Base-by-base conservation (phyloP, 2,113 vertebrate species). In the Candoia aspera region DNA sequence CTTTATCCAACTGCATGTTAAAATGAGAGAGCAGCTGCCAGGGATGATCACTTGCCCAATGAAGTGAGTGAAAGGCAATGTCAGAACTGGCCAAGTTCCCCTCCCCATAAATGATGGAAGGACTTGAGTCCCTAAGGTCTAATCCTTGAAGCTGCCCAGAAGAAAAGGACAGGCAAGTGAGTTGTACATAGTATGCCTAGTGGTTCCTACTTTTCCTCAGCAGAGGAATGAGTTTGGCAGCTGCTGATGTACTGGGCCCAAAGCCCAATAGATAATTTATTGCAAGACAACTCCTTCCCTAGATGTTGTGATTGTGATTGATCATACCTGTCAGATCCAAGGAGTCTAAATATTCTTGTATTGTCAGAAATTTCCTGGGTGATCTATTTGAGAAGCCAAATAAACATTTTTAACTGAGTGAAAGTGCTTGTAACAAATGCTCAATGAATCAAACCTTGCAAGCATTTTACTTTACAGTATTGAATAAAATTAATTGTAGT, bases 351-450 rank as follows among this genome's bases (percentile, higher is more conserved):
- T 97, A 98, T 99, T 94, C 99, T 98, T 2, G 99, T 99, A 96
- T 96, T 99, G 97, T 99, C 99, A 24, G 99, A 99, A 97, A 99
- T 99, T 98, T 99, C 99, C 96, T 99, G 99, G 33, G 99, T 99
- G 97, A 99, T 99, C 99, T 99, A 95, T 95, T 92, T 37, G 92
- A 95, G 12, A 91, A 94, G 92, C 24, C 85, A 87, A 87, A 88
- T 49, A 87, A 87, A 88, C n/a, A 68, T 85, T 53, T 85, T 53
- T 54, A 29, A 84, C 5, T 13, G 21, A 85, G 84, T 85, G 49
- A 85, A 85, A 53, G 49, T 26, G 6, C 42, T 42, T 53, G 6
- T 49, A 85, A 90, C 42, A 84, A 91, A 62, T 53, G 79, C 83
- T 62, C 33, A 49, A 54, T 85, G 17, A 91, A 88, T 64, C 10